phyloP scores from a whole-genome alignment of 2,797 vertebrate species.

The Fringilla coelebs region DNA sequence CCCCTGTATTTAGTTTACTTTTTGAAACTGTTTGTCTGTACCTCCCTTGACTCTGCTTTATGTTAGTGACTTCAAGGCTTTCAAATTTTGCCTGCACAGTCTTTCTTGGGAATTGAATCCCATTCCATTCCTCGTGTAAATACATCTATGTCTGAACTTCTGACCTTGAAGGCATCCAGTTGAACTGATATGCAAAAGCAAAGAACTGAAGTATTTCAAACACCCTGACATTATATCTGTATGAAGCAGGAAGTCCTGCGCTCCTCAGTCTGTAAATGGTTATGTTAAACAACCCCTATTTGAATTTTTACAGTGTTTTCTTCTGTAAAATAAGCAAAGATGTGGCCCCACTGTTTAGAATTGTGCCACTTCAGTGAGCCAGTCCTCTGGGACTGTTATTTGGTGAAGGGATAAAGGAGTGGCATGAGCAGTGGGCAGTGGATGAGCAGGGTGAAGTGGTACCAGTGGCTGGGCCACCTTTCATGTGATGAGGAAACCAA shows the following conservation, averaged over 20 bases:
- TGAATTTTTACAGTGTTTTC: neutral
- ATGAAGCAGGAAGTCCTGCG: neutral
- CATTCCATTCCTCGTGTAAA: neutral
- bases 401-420: neutral
- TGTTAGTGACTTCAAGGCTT: neutral
- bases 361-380: too few relatives aligned
- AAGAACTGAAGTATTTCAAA: neutral
- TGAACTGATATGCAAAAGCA: neutral
- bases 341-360: neutral
- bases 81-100: neutral
- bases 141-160: neutral
- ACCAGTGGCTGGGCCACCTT: neutral
- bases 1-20: neutral
- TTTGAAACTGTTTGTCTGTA: neutral
- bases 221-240: neutral
- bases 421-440: fast-evolving
- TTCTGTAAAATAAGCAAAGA: neutral
- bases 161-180: neutral
- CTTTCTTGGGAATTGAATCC: neutral
- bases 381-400: neutral
- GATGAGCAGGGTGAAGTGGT: neutral
- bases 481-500: neutral
- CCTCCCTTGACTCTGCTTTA: neutral
- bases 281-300: neutral
- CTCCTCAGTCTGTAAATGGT: neutral